Conservation (phyloP, 2,888 invertebrate species). For the Rhingia rostrata region DNA sequence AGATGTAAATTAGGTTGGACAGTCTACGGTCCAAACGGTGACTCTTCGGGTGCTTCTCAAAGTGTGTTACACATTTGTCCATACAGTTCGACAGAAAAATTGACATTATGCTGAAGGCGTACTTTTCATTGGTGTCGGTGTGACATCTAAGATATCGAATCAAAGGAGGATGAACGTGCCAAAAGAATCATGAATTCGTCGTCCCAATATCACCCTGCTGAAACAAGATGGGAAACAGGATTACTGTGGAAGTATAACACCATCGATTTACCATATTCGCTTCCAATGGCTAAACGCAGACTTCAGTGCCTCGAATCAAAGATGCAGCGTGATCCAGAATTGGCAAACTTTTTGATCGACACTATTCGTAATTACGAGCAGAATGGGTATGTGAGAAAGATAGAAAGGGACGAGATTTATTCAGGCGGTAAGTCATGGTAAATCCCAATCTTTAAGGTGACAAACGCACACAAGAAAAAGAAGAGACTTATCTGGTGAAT, state of each 20-base stretch:
- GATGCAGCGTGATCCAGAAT: constrained; percentile 38
- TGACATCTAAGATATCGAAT: constrained; percentile 16
- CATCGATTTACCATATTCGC: constrained; percentile 57
- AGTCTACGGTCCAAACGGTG: constrained; percentile 47
- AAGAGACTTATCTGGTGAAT: constrained; percentile 47
- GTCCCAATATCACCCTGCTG: constrained; percentile 29
- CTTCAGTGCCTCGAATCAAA: constrained; percentile 48
- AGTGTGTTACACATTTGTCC: constrained; percentile 55
- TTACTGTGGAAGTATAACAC: constrained; percentile 44
- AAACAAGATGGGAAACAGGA: constrained; percentile 53
- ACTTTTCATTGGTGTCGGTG: constrained; percentile 47
- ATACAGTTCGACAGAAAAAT: constrained; percentile 39
- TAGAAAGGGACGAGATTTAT: constrained; percentile 31
- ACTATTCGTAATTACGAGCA: constrained; percentile 52
- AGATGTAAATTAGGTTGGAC: constrained; percentile 65
- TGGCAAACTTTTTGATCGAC: constrained; percentile 30
- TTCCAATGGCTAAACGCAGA: constrained; percentile 51
- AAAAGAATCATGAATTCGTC: constrained; percentile 46
- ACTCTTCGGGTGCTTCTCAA: background rate
- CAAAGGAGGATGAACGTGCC: constrained; percentile 56
- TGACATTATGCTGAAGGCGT: constrained; percentile 50
- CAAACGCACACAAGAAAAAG: constrained; percentile 56
- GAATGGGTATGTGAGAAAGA: constrained; percentile 42
- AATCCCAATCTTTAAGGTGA: constrained; percentile 56
- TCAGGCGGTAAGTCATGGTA: constrained; percentile 46